Evolutionary conservation across 2,888 invertebrate species (phyloP), one percentile per base, ranked within the genome.

Genomic region (Entomobrya multifasciata): DNA sequence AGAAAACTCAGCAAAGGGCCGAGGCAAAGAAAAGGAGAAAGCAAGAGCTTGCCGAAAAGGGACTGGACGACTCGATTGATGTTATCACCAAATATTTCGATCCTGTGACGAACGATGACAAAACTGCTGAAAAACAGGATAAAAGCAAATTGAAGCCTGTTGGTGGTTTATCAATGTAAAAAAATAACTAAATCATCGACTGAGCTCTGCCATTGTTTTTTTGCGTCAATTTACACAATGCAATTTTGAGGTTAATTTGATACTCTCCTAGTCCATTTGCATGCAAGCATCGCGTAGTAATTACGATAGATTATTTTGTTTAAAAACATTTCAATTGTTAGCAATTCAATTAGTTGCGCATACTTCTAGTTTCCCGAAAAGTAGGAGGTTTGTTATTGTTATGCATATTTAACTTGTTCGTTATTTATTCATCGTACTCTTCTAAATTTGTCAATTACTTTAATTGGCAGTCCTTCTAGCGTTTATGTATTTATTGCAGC

Each of bases 1-100:
- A 90, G 55, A 84, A 86, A 22, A 83, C 86, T 10, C 87, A 90
- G 57, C 44, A 83, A 47, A 88, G 47, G 62, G 88, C 88, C 10
- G 89, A 87, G 22, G 89, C 89, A 3, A 89, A 90, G 65, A 86
- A 90, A 65, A 76, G 86, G 44, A 67, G 90, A 41, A 90, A 90
- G 49, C 87, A 90, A 67, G 84, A 89, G 36, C 76, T 88, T 20
- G 88, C 85, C 1, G 84, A 87, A 11, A 86, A 89, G 57, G 90
- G 90, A 30, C 77, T 90, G 78, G 87, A 90, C 25, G 90, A 90
- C 44, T 87, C 88, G 0, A 70, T 90, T 0, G 90, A 89, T 49
- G 77, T 86, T 47, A 88, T 89, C 11, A 86, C 89, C 10, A 90
- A 90, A 78, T 89, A 84, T 86, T 90, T 90, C 36, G 88, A 90